These are phyloP conservation scores for Zenarchopterus dispar DNA, from an alignment of 2,797 vertebrate genomes.

Conservation along the genomic window DNA sequence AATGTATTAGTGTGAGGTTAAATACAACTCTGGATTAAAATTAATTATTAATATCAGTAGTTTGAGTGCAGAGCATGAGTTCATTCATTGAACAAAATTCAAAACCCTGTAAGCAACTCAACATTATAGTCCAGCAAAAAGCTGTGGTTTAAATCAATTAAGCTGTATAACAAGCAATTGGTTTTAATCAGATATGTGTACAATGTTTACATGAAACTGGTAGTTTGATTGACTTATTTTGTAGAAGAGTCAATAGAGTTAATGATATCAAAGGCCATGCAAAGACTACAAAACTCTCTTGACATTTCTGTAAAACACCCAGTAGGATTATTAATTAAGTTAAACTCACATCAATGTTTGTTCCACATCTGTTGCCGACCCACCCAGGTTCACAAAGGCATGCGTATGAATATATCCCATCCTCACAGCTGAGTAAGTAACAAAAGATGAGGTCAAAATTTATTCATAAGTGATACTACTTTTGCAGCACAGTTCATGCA, in stretches of 20 bases:
- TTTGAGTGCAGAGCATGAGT: slow-evolving; percentile 62
- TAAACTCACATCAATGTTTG: slow-evolving; percentile 84
- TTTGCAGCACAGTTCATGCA: slow-evolving; percentile 2
- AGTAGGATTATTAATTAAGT: slow-evolving; percentile 43
- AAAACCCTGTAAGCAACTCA: slow-evolving; percentile 67
- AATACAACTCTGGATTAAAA: slow-evolving; percentile 32
- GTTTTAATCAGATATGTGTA: slow-evolving; percentile 78
- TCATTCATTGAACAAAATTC: slow-evolving; percentile 69
- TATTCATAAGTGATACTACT: slow-evolving; percentile 1
- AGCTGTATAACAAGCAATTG: slow-evolving; percentile 65
- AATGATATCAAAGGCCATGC: slow-evolving; percentile 61
- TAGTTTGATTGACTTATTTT: slow-evolving; percentile 62
- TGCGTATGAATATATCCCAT: slow-evolving; percentile 76
- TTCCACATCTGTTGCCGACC: slow-evolving; percentile 83
- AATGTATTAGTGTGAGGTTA: not conserved
- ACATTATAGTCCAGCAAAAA: slow-evolving; percentile 69
- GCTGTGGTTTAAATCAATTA: slow-evolving; percentile 83
- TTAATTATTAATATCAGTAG: slow-evolving; percentile 68
- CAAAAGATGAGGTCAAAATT: slow-evolving; percentile 36
- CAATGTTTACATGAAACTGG: slow-evolving; percentile 64
- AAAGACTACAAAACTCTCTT: slow-evolving; percentile 39
- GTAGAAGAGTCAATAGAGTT: slow-evolving; percentile 63
- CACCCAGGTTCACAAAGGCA: slow-evolving; percentile 85
- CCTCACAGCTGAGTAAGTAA: slow-evolving; percentile 82
- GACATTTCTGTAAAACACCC: slow-evolving; percentile 26